phyloP scores from a whole-genome alignment of 2,113 vertebrate genomes.

The Boulengeromyrus knoepffleri region DNA sequence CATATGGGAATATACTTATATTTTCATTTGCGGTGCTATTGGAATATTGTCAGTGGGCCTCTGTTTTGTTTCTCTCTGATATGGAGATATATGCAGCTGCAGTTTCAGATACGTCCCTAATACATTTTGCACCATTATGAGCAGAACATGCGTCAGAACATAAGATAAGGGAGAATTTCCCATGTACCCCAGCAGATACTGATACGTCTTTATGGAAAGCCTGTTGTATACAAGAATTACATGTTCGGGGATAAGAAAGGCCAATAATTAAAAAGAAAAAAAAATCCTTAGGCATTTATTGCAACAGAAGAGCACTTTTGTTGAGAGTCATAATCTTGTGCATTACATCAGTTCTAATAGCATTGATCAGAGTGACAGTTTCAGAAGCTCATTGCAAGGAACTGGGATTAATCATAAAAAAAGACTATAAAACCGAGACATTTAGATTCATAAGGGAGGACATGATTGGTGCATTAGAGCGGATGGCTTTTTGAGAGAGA shows the following conservation, averaged over 20 bases:
- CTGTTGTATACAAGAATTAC: background rate
- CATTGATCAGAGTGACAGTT: constrained; percentile 33
- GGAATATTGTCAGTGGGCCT: constrained; percentile 1
- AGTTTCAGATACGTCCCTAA: background rate
- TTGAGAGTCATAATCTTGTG: constrained; percentile 23
- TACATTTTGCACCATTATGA: background rate
- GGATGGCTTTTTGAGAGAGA: background rate
- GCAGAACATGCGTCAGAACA: background rate
- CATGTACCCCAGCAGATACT: background rate
- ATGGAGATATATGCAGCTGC: background rate
- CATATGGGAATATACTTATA: background rate
- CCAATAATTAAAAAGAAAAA: background rate
- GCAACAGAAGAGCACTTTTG: constrained; percentile 18
- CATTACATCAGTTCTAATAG: constrained; percentile 25
- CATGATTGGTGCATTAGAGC: constrained; percentile 2
- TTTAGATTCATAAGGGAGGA: constrained; percentile 8
- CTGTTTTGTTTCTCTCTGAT: background rate
- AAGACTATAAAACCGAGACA: background rate
- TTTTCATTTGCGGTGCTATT: constrained; percentile 8
- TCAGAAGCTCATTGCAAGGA: constrained; percentile 5
- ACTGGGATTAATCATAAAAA: background rate
- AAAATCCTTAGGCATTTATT: background rate
- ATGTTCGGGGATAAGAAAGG: background rate
- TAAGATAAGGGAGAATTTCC: background rate
- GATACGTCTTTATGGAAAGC: background rate